Evolutionary conservation across 2,113 vertebrate genomes (phyloP), one percentile per base, ranked within the genome.

Genomic region (Upupa epops): DNA sequence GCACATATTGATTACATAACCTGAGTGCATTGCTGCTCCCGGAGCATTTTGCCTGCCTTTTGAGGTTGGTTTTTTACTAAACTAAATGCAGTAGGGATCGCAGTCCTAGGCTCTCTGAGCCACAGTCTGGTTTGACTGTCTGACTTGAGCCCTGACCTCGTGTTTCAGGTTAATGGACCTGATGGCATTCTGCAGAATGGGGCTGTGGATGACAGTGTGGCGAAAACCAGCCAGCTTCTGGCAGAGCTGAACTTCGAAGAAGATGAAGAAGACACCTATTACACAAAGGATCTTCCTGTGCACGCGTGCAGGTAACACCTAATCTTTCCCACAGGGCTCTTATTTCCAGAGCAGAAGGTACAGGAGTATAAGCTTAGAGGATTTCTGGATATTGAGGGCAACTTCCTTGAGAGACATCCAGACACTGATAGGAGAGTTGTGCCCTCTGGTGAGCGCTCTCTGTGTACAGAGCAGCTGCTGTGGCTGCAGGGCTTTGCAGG

Each of bases 211-310:
- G 99, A 99, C 90, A 97, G 96, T 0, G 98, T 99, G 90, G 98
- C 97, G 70, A 99, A 99, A 96, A 98, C 99, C 86, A 99, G 98
- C 95, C 99, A 99, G 95, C 97, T 99, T 54, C 93, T 99, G 97
- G 98, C 98, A 3, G 99, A 99, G 92, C 88, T 99, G 48, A 99
- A 99, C 96, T 99, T 99, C 28, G 99, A 99, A 73, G 99, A 99
- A 89, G 99, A 99, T 71, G 99, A 99, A 66, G 99, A 99, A 71
- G 99, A 99, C 79, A 98, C 99, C 1, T 99, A 99, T 31, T 99
- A 99, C 96, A 99, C 99, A 34, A 99, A 99, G 98, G 99, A 99
- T 49, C 98, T 99, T 54, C 99, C 99, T 3, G 92, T 99, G 68
- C 99, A 99, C 11, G 99, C 99, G 45, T 99, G 99, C 99, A 99